Evolutionary conservation across 2,888 invertebrate genomes (phyloP), one percentile per base, ranked within the genome.

Genomic region (Latheticus oryzae): DNA sequence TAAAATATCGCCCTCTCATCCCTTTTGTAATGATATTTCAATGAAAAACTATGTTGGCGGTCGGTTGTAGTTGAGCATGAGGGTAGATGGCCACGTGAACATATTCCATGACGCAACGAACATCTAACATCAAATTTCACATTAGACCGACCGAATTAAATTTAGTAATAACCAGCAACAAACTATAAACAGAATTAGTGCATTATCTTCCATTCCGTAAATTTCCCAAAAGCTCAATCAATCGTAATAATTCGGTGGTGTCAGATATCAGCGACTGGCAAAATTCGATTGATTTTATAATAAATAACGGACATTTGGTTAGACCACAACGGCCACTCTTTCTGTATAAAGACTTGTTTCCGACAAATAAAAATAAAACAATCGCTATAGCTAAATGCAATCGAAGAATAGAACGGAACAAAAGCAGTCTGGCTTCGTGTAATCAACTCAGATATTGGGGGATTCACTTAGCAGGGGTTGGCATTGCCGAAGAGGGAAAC

Each of bases 371-470:
- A n/a, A 48, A 52, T 65, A 69, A 70, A 68, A 70, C 68, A 68
- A 70, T 68, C 57, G 67, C 61, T 12, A n/a, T n/a, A 61, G 60
- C 62, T 63, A 63, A 63, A 61, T 47, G 62, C 61, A 65, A 68
- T 65, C 68, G 67, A 69, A 62, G 62, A 63, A 61, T 64, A 54
- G 61, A 52, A 53, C 50, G 56, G 68, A 68, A 69, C 67, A 74
- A 74, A 55, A 73, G 75, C 74, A 69, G 75, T 74, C 76, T 74
- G 75, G 76, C 75, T 75, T 75, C 75, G 71, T 23, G 74, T 76
- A 77, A 77, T 76, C 77, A 76, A 76, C 76, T 74, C 73, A 70
- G 73, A 73, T 74, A 75, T 75, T 74, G 72, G 71, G 74, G 76
- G 75, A 76, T 76, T 76, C 76, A 76, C 74, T 76, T 75, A 73